Evolutionary conservation across 2,888 invertebrate species (phyloP).

Genomic region (Cataglyphis cursor): DNA sequence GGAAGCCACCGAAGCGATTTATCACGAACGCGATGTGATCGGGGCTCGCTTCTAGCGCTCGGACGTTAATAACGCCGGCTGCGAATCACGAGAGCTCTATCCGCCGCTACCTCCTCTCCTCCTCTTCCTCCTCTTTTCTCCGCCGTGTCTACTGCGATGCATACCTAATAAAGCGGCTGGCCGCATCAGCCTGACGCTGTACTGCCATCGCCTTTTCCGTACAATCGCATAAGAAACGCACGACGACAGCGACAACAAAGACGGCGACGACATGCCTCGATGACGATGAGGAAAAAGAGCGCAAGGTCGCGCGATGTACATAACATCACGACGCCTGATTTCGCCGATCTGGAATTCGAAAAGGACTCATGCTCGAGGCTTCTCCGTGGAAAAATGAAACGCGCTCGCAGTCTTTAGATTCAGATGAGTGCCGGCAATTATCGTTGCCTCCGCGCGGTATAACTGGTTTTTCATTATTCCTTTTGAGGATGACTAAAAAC

Average conservation of each 20-base stretch:
- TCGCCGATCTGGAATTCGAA: conserved; percentile 28
- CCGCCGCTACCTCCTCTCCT: conserved; percentile 68
- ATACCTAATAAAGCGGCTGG: conserved; percentile 84
- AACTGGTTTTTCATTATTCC: conserved; percentile 18
- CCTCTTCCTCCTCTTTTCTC: conserved; percentile 60
- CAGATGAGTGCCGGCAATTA: conserved; percentile 18
- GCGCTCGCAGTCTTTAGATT: conserved; percentile 4
- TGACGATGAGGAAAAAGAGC: conserved; percentile 61
- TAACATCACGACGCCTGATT: neutral
- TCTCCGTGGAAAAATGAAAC: conserved; percentile 13
- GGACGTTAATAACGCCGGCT: conserved; percentile 85
- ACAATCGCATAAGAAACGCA: conserved; percentile 65
- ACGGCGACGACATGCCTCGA: conserved; percentile 42
- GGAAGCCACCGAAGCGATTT: conserved; percentile 84
- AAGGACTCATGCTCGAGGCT: neutral
- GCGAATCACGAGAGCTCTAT: conserved; percentile 82
- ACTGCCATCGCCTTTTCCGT: conserved; percentile 74
- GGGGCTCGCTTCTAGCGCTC: conserved; percentile 83
- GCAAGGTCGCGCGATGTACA: conserved; percentile 75
- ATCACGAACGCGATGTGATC: conserved; percentile 85
- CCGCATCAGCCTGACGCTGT: conserved; percentile 61
- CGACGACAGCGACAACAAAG: conserved; percentile 54
- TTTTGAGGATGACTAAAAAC: neutral
- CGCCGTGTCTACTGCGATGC: conserved; percentile 74
- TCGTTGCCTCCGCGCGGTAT: conserved; percentile 9